These are phyloP conservation scores for Tipula confusa DNA, from an alignment of 2,888 invertebrate species.

Conservation along the genomic window DNA sequence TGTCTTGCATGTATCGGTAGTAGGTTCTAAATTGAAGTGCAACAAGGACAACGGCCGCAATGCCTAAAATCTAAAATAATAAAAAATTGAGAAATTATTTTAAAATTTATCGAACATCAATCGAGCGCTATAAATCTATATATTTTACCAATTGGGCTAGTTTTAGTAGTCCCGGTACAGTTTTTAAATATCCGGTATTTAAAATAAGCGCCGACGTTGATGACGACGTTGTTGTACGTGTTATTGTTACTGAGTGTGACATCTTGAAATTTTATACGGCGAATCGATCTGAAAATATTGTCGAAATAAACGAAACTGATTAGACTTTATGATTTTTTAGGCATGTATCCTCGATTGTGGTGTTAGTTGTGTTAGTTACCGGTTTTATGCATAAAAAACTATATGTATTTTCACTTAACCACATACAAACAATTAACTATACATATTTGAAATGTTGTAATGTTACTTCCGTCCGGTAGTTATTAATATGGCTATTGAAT, in stretches of 20 bases:
- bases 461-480: background rate
- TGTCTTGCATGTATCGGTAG: slow-evolving; percentile 41
- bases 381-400: background rate
- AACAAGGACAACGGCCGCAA: slow-evolving; percentile 64
- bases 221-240: slow-evolving; percentile 78
- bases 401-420: background rate
- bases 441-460: background rate
- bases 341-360: background rate
- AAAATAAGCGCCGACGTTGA: slow-evolving; percentile 67
- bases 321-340: background rate
- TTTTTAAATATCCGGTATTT: slow-evolving; percentile 76
- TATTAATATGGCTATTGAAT: background rate
- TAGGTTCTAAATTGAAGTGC: slow-evolving; percentile 53
- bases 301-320: background rate
- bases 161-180: slow-evolving; percentile 74
- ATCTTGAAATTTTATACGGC: background rate
- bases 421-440: background rate
- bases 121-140: no score
- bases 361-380: background rate
- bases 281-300: background rate
- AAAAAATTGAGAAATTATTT: slow-evolving; percentile 32
- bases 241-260: slow-evolving; percentile 67
- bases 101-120: background rate
- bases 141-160: slow-evolving; percentile 73
- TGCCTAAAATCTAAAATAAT: slow-evolving; percentile 65